These are phyloP conservation scores for Cryptoleucopteryx plumbea DNA, from an alignment of 2,113 vertebrate genomes.

Conservation along the genomic window DNA sequence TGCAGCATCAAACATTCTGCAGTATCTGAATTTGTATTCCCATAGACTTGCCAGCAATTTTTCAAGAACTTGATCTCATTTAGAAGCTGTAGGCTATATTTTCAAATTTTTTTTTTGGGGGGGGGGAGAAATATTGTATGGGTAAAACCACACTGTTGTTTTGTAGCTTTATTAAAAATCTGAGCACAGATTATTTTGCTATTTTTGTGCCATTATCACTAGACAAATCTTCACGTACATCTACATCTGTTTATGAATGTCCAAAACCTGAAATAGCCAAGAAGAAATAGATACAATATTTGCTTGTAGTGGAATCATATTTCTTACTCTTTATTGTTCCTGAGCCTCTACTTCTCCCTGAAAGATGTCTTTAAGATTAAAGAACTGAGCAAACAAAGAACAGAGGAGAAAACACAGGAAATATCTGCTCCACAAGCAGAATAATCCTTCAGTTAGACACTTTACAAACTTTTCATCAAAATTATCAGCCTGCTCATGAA, in stretches of 20 bases:
- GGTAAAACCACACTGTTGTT: neutral
- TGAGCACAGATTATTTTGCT: neutral
- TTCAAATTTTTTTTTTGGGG: neutral
- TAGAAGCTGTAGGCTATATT: neutral
- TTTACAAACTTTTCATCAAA: neutral
- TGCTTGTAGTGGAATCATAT: neutral
- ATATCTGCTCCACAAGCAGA: neutral
- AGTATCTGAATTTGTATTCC: neutral
- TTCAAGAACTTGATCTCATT: neutral
- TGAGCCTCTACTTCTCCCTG: neutral
- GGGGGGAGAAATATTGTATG: neutral
- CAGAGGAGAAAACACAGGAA: neutral
- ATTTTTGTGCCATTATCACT: neutral
- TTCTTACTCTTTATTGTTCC: neutral
- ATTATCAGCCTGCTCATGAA: neutral
- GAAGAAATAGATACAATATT: neutral
- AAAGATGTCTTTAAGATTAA: neutral
- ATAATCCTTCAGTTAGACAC: neutral
- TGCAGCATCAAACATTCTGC: neutral
- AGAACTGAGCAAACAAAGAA: neutral
- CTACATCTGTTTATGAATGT: neutral
- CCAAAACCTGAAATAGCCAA: neutral
- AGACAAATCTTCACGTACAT: neutral
- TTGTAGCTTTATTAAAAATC: neutral
- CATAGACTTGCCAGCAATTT: neutral